Base-by-base conservation (phyloP, 2,888 invertebrate genomes). In the Platynereis dumerilii region DNA sequence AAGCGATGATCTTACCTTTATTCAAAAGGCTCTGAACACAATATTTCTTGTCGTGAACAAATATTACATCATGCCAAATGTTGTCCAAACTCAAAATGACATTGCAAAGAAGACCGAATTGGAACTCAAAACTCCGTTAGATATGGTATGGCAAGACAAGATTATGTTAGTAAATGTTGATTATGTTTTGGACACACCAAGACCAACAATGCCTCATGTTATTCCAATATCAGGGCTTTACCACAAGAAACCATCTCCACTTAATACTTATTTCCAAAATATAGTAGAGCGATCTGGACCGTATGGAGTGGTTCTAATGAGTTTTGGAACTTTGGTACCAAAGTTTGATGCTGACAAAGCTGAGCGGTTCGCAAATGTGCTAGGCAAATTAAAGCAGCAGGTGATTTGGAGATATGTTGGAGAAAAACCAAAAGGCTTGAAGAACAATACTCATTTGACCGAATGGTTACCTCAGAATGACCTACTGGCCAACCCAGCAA, bases 151-250 rank as follows among this genome's bases (percentile, higher is more conserved):
- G n/a, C n/a, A n/a, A n/a, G n/a, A n/a, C n/a, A n/a, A n/a, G n/a
- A 52, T 61, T 34, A 27, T 61, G 7, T 29, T 61, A 1, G 44
- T 45, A 3, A 61, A 61, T 27, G 39, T 55, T 27, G 55, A 61
- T 42, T 61, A 55, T 55, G 61, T 52, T 1, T 29, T 55, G 26
- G 61, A 61, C 28, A 55, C 29, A 26, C 55, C 61, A 39, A 10
- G 61, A 26, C 61, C 61, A 7, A 7, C 44, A 2, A 61, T 61
- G 61, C 61, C 61, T 12, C 54, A 61, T 39, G 28, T 61, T 20
- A 26, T 61, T 3, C 20, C 61, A 2, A 55, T 61, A 27, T 54
- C 55, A 5, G 61, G 61, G 10, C 39, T 61, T 28, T 61, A 55
- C 39, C n/a, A 52, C 5, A 61, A 55, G 22, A 26, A 27, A 24